Base-by-base conservation (phyloP, 2,797 vertebrate genomes). In the Xerus rutilus region DNA sequence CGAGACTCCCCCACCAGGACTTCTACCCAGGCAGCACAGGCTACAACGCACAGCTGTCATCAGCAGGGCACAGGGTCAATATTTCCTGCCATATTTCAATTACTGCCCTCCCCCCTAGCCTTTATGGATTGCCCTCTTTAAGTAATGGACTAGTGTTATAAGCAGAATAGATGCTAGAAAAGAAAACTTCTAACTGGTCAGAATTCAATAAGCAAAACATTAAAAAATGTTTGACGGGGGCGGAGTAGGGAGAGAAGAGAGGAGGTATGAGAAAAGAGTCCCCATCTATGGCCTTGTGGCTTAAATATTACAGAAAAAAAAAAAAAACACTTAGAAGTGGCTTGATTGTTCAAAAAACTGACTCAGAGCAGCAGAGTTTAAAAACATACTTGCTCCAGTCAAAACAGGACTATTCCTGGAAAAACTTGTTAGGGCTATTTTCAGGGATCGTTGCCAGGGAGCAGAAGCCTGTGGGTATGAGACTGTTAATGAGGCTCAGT, bases 131-230 rank as follows among this genome's bases (percentile, higher is more conserved):
- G 65, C 67, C 23, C 45, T 90, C 28, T 76, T 57, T 92, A 85
- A 96, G 65, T 86, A 95, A 76, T 32, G 35, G 21, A 82, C 11
- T 54, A 78, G 45, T 64, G 12, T 77, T 92, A 59, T 57, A 28
- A 52, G 47, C 2, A 96, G 43, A 77, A 77, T 54, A 89, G 64
- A 54, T n/a, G 45, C 35, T 59, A 32, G 39, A 47, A 97, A 72
- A 86, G 52, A 92, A 94, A 95, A 90, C 28, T 70, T 81, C 47
- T 88, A 93, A 94, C 49, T 86, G 57, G 86, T 81, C 25, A 95
- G 65, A 96, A 96, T 93, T 93, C 67, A 94, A 93, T 90, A 95
- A 92, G 72, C 23, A 92, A 92, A 95, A 79, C 17, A 87, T 18
- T 89, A n/a, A 82, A 39, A 94, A 95, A 45, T 65, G 32, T 35